Evolutionary conservation across 2,797 vertebrate genomes (phyloP), one percentile per base, ranked within the genome.

Genomic region (Myripristis murdjan): DNA sequence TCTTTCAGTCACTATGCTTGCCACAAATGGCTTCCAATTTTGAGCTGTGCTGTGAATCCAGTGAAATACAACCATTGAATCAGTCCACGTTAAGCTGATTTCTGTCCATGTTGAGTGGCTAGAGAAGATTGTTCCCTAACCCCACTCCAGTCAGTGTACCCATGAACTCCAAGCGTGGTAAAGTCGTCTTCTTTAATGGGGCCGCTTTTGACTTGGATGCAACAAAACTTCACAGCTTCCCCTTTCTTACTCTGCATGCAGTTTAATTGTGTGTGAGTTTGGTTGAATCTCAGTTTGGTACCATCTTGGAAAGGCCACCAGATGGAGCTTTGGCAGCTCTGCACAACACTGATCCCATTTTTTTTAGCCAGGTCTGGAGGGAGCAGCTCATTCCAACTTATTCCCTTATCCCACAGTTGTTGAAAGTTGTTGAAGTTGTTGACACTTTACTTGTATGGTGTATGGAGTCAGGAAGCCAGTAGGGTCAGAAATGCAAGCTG

Each of bases 261-360:
- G n/a, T 23, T 70, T 66, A 0, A 18, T 2, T 58, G 2, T 6
- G 33, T 43, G 2, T 0, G n/a, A 14, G 28, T 1, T 51, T 72
- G 26, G 22, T 0, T 62, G 55, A 5, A 28, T 63, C 0, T 81
- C 53, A 46, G 2, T 67, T 39, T 63, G 2, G 11, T 79, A 70
- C 71, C 57, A 73, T 18, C 64, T 69, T 1, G 55, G 53, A 58
- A 86, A 75, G 1, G 11, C 10, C 5, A 85, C 6, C 12, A 39
- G 43, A 15, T 77, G 46, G 12, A 70, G 65, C 48, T 61, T 6
- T 5, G 65, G 56, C 0, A 79, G 37, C 20, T 82, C 64, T 20
- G 24, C 10, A 57, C 76, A 84, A 70, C 58, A 77, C 64, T 79
- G 49, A 3, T 87, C 14, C 69, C 66, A 85, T n/a, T n/a, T 23